These are phyloP conservation scores for Pseudomyrmex dendroicus DNA, from an alignment of 1,140 invertebrate genomes.

Conservation along the genomic window DNA sequence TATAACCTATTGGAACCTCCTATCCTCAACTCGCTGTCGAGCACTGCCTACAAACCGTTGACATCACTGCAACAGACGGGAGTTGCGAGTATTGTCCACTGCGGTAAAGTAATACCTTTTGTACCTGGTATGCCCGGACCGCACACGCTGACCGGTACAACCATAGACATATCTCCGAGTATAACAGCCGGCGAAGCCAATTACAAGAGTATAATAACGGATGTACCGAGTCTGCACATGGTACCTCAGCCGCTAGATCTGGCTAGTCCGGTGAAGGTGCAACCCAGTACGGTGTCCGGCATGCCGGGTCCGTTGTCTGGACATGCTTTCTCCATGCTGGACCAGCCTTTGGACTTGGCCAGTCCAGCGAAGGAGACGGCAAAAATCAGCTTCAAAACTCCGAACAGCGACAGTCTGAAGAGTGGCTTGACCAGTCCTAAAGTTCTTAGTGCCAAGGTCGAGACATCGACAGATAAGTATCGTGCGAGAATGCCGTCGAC, in stretches of 20 bases:
- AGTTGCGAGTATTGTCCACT: conserved; percentile 81
- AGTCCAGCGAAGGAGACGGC: conserved; percentile 76
- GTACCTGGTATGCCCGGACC: conserved; percentile 95
- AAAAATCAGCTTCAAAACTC: conserved; percentile 68
- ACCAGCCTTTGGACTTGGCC: conserved; percentile 75
- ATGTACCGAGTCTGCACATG: conserved; percentile 76
- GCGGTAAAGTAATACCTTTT: conserved; percentile 92
- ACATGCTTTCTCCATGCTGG: conserved; percentile 40
- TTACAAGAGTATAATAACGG: conserved; percentile 79
- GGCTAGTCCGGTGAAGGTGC: conserved; percentile 77
- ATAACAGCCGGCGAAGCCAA: conserved; percentile 68
- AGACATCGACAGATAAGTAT: conserved; percentile 65
- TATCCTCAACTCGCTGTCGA: conserved; percentile 83
- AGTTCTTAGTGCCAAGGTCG: conserved; percentile 67
- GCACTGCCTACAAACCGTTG: conserved; percentile 90
- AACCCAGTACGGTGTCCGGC: conserved; percentile 61
- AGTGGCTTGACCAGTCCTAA: conserved; percentile 69
- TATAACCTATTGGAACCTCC: conserved; percentile 79
- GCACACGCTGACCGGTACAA: conserved; percentile 85
- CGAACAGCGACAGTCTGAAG: conserved; percentile 59
- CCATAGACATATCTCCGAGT: conserved; percentile 80
- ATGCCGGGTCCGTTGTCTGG: conserved; percentile 63
- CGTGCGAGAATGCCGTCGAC: conserved; percentile 37
- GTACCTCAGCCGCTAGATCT: conserved; percentile 80
- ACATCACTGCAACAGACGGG: conserved; percentile 83